Conservation (phyloP, 2,113 vertebrate species). For the Nothobranchius kuhntae region DNA sequence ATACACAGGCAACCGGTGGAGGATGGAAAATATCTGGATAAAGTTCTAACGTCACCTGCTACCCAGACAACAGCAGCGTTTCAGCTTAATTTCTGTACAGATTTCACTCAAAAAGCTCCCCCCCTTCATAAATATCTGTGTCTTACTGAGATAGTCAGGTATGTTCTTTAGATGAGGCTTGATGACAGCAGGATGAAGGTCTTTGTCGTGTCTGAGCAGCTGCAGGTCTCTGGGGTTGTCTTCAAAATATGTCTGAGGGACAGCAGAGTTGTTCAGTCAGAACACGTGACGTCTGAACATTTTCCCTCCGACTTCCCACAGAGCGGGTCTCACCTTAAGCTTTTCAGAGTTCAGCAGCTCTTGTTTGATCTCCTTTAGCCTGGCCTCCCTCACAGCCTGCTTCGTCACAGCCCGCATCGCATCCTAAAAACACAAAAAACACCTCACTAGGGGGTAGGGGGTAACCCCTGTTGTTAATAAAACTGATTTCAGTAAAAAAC, state of each 20-base stretch:
- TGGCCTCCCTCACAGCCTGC: constrained; percentile 88
- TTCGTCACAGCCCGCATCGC: constrained; percentile 95
- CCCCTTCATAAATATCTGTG: not conserved
- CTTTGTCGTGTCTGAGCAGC: constrained; percentile 88
- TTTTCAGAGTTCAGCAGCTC: constrained; percentile 93
- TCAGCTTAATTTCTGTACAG: too few relatives aligned
- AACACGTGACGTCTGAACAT: not conserved
- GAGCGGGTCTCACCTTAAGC: constrained; percentile 81
- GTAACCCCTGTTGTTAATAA: too few relatives aligned
- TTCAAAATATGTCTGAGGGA: constrained; percentile 83
- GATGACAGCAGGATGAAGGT: constrained; percentile 88
- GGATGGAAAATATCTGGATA: too few relatives aligned
- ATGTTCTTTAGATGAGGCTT: constrained; percentile 90
- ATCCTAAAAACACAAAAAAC: constrained; percentile 74
- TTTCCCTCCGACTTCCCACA: not conserved
- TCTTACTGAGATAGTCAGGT: constrained; percentile 88
- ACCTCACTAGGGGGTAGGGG: too few relatives aligned
- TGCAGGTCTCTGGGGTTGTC: constrained; percentile 92
- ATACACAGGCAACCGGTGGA: too few relatives aligned
- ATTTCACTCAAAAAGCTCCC: not conserved
- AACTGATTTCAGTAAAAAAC: too few relatives aligned
- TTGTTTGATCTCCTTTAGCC: constrained; percentile 93
- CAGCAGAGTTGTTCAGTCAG: constrained; percentile 8
- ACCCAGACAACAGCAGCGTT: too few relatives aligned
- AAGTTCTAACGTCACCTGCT: too few relatives aligned